Evolutionary conservation across 2,113 vertebrate species (phyloP), one percentile per base, ranked within the genome.

Genomic region (Phainopepla nitens): DNA sequence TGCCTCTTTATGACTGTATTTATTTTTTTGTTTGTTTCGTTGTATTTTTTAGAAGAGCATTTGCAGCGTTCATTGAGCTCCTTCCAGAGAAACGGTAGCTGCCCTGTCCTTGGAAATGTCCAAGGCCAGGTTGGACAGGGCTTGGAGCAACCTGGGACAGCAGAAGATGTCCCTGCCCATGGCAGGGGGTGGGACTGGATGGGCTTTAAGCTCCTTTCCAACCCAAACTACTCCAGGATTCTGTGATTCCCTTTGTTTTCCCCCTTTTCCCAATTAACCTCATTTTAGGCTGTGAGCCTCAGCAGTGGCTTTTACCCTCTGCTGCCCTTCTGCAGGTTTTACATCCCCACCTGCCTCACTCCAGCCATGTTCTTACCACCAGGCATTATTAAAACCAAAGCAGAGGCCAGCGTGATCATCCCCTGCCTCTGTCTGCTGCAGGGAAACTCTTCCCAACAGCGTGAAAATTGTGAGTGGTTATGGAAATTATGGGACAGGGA

Each of bases 401-500:
- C 65, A 39, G 60, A 64, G 85, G 22, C 61, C 66, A 3, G 33
- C 0, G 0, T 15, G 20, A 4, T 42, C 66, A 9, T 54, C 80
- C 39, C 65, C 75, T 21, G 3, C 17, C 69, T 75, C 70, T 2
- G 23, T 3, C 45, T 88, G 78, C 82, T 18, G 25, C 60, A 39
- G 88, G 77, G 80, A 85, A 92, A 31, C 71, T 13, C 65, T 83
- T 82, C 88, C 95, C 84, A 42, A 5, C 58, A 27, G 82, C 16
- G 31, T 12, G 23, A 11, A 49, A 54, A 83, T 56, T 44, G 61
- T 80, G 47, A 20, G 47, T 7, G 54, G n/a, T 93, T 77, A 69
- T 39, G n/a, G 92, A 96, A 95, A 90, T 94, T 22, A 31, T 25
- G 73, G 86, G 89, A 75, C 76, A 80, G 75, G 89, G 3, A 56